Conservation (phyloP, 2,113 vertebrate genomes). For the Cathartes aura region DNA sequence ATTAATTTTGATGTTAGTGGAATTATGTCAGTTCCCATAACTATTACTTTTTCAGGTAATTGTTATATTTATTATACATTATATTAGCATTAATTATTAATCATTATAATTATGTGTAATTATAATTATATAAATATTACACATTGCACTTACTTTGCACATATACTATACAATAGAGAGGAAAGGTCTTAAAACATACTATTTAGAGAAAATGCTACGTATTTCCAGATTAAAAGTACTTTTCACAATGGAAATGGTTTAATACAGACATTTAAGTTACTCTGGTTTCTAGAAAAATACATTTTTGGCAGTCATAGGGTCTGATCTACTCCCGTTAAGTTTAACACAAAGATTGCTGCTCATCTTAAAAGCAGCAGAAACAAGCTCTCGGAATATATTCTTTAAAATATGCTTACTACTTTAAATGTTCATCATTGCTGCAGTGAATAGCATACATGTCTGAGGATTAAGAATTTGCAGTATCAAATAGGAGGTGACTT, state of each 20-base stretch:
- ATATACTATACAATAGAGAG: background rate
- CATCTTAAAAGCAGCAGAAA: background rate
- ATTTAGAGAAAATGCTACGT: background rate
- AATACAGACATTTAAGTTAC: background rate
- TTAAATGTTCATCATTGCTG: background rate
- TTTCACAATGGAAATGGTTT: background rate
- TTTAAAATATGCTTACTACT: background rate
- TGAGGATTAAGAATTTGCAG: background rate
- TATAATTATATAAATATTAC: background rate
- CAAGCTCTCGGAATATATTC: background rate
- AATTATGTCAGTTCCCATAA: background rate
- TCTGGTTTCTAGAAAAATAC: background rate
- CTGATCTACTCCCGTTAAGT: background rate
- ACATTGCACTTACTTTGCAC: background rate
- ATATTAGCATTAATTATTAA: background rate
- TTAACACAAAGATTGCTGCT: background rate
- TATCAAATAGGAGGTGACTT: background rate
- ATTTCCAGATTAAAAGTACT: background rate
- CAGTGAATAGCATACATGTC: background rate
- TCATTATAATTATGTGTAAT: background rate
- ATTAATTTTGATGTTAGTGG: background rate
- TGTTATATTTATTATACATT: background rate
- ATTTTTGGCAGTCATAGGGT: background rate
- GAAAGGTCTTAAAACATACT: background rate
- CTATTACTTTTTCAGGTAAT: background rate